Evolutionary conservation across 2,113 vertebrate species (phyloP), one percentile per base, ranked within the genome.

Genomic region (Passer domesticus): DNA sequence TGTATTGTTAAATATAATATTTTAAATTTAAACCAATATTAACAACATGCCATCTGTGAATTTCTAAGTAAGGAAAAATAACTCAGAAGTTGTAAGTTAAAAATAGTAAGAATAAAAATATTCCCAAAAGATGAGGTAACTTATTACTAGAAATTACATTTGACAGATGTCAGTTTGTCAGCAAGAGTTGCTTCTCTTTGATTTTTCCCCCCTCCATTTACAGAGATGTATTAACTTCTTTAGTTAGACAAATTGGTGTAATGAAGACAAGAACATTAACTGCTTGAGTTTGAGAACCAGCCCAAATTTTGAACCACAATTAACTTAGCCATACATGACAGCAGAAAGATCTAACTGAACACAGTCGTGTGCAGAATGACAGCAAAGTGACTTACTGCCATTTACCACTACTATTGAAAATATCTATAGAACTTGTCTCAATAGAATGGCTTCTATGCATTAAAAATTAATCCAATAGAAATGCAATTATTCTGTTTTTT

Each of bases 41-140:
- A 87, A 33, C 12, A 68, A 76, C 64, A 73, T 49, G 7, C 1
- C 13, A 30, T 43, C 15, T 92, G 18, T 49, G n/a, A 84, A 47
- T 14, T 55, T 10, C 21, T 69, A 74, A 79, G 25, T 10, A 81
- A 82, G 18, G 15, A 44, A 89, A 86, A 78, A 78, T 9, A 89
- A 3, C 10, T 88, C 27, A 83, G 47, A 95, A 77, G 7, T 72
- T 82, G 55, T 85, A 68, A 85, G 18, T 64, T 70, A 76, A 87
- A 94, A 96, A 84, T 66, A 94, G 63, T 64, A 84, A 47, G 25
- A 72, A 55, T 84, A 77, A 90, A 92, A 83, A 87, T 94, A 92
- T 92, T 87, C 66, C 58, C 83, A 33, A 47, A 72, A 52, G 47
- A 75, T 64, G 25, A 64, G 9, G 8, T 23, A 46, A 30, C 53